Conservation (phyloP, 2,113 vertebrate genomes). For the Tauraco erythrolophus region DNA sequence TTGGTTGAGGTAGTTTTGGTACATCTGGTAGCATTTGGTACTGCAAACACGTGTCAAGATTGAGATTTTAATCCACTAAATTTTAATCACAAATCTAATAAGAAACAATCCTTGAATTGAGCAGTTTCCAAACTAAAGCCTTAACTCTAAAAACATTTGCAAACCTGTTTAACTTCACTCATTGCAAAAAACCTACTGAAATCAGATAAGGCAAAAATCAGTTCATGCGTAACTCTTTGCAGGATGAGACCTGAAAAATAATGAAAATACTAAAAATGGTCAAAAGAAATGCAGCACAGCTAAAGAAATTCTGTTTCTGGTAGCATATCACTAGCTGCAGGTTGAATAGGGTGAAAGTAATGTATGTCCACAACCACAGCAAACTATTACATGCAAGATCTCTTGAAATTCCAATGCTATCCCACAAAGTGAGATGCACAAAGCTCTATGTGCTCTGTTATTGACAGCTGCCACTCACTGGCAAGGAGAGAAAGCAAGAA, state of each 20-base stretch:
- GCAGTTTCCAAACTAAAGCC: not conserved
- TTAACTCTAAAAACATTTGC: not conserved
- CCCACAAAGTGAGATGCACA: not conserved
- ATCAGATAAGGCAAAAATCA: not conserved
- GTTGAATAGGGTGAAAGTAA: not conserved
- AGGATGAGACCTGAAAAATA: not conserved
- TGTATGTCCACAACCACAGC: not conserved
- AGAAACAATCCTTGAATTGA: not conserved
- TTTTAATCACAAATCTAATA: not conserved
- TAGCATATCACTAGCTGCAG: not conserved
- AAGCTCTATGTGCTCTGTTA: not conserved
- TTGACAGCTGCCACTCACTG: not conserved
- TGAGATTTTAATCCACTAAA: not conserved
- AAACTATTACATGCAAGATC: not conserved
- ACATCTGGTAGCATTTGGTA: too few species aligned
- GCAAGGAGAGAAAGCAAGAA: not conserved
- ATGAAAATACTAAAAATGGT: not conserved
- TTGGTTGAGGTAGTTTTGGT: not conserved
- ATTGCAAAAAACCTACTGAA: not conserved
- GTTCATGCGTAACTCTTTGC: not conserved
- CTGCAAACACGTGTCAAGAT: not conserved
- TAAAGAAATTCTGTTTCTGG: not conserved
- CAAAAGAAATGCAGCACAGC: not conserved
- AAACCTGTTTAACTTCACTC: not conserved
- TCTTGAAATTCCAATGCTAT: not conserved